Percentiles rank a stretch among this genome's conserved stretches.
phyloP scores from a whole-genome alignment of 2,113 vertebrate genomes.

The Microtus oregoni region DNA sequence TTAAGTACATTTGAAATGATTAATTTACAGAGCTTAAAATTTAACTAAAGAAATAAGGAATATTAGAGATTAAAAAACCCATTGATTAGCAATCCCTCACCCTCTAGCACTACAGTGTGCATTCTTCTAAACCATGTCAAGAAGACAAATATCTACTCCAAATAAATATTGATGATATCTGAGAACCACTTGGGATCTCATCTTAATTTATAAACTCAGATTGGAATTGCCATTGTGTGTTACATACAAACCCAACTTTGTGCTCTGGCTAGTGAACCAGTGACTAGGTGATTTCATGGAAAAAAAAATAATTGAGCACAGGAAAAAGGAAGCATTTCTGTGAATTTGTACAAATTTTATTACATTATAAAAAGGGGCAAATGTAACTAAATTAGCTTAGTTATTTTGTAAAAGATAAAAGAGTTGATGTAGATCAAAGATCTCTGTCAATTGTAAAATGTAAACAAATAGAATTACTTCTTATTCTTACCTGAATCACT shows the following conservation, averaged over 20 bases:
- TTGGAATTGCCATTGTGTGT: background rate
- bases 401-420: conserved; percentile 21
- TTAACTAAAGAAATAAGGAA: background rate
- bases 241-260: background rate
- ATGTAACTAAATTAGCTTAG: background rate
- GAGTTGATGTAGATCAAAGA: background rate
- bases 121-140: background rate
- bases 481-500: background rate
- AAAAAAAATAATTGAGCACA: background rate
- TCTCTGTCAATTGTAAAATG: background rate
- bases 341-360: conserved; percentile 24
- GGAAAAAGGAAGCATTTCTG: background rate
- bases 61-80: background rate
- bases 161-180: background rate
- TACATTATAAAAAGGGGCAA: background rate
- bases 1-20: conserved; percentile 28
- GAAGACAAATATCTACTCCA: background rate
- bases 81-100: background rate
- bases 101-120: background rate
- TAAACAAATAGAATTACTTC: background rate
- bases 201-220: background rate
- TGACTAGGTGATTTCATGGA: background rate
- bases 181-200: background rate
- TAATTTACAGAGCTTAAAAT: conserved; percentile 48
- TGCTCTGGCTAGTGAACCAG: background rate